Evolutionary conservation across 2,797 vertebrate species (phyloP).

Genomic region (Xiphorhynchus erythropygius): DNA sequence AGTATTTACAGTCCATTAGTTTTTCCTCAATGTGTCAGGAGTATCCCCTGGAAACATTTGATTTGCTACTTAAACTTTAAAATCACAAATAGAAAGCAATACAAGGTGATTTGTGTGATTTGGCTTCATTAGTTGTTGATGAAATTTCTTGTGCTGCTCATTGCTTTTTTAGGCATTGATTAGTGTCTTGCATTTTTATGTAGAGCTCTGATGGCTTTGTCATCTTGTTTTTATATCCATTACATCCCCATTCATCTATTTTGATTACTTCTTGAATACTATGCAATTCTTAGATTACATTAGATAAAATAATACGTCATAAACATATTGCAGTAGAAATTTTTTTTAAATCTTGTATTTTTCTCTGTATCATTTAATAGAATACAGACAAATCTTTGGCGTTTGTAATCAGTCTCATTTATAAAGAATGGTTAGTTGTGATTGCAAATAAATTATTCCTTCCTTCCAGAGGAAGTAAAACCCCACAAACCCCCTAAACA

Average conservation of each 20-base stretch:
- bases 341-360: neutral
- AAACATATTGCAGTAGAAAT: neutral
- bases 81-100: conserved; percentile 3
- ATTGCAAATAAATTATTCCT: neutral
- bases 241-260: neutral
- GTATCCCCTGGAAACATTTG: neutral
- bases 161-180: neutral
- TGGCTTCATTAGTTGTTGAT: conserved; percentile 20
- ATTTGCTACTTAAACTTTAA: conserved; percentile 33
- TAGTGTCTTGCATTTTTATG: neutral
- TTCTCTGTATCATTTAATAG: neutral
- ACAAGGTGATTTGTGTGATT: neutral
- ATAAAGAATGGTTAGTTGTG: neutral
- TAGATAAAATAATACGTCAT: neutral
- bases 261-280: neutral
- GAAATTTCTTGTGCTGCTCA: neutral
- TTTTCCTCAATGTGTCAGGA: conserved; percentile 2
- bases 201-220: neutral
- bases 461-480: neutral
- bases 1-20: conserved; percentile 21
- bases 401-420: neutral
- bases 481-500: fast-evolving
- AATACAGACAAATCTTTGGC: neutral
- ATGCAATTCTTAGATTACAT: neutral
- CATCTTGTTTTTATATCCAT: neutral